These are phyloP conservation scores for Acropternis orthonyx DNA, from an alignment of 2,797 vertebrate species.

Conservation along the genomic window DNA sequence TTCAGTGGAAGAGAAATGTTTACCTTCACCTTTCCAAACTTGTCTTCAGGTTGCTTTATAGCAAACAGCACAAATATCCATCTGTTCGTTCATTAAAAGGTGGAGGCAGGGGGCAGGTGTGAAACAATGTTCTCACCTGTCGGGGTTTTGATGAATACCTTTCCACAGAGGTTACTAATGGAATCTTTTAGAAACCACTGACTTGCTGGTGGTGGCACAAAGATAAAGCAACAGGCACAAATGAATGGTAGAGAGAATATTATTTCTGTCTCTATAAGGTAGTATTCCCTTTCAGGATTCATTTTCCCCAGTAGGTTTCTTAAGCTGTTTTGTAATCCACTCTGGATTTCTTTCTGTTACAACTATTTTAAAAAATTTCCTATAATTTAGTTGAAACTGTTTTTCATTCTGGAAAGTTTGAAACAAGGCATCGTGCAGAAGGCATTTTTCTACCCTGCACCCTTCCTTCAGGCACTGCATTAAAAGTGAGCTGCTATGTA, in stretches of 20 bases:
- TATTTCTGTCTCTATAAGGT: background rate
- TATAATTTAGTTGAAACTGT: background rate
- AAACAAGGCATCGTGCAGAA: background rate
- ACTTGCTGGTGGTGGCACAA: background rate
- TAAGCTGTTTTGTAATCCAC: background rate
- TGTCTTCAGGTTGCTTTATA: background rate
- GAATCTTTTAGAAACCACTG: background rate
- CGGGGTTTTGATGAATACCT: background rate
- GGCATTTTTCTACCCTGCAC: background rate
- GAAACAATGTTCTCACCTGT: background rate
- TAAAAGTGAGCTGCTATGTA: background rate
- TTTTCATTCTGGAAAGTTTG: background rate
- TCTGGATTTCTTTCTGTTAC: background rate
- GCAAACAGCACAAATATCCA: background rate
- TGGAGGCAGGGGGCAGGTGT: background rate
- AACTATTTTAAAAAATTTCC: background rate
- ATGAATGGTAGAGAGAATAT: background rate
- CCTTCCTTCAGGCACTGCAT: background rate
- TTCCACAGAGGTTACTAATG: background rate
- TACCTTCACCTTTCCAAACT: background rate
- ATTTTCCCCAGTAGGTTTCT: background rate
- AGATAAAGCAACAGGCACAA: background rate
- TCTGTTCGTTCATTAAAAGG: background rate
- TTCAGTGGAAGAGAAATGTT: background rate
- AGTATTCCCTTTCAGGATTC: background rate